phyloP scores from a whole-genome alignment of 1,140 invertebrate genomes.

The Cryptotermes secundus region DNA sequence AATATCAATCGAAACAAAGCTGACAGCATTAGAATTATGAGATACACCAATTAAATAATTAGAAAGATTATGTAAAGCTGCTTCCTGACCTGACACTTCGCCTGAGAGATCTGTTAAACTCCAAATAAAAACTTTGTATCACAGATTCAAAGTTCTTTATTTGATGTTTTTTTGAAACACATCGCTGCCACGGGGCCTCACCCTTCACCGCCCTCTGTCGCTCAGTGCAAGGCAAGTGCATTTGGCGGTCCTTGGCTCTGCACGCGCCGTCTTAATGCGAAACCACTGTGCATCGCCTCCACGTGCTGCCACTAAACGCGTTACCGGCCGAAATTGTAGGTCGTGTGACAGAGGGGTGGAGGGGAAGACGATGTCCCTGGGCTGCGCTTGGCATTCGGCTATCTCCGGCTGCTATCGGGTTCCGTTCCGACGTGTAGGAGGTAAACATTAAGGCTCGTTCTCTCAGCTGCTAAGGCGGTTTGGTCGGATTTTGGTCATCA shows the following conservation, averaged over 20 bases:
- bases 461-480: constrained; percentile 27
- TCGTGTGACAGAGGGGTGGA: background rate
- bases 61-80: no score
- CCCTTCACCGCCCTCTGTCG: background rate
- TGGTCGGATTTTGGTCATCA: constrained; percentile 21
- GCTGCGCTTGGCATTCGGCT: constrained; percentile 5
- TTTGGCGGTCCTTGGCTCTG: constrained; percentile 21
- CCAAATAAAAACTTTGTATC: no score
- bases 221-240: background rate
- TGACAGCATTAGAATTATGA: no score
- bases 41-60: no score
- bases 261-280: background rate
- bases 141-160: no score
- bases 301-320: constrained; percentile 18
- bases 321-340: constrained; percentile 25
- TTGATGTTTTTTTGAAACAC: no score
- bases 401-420: constrained; percentile 16
- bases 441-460: constrained; percentile 24
- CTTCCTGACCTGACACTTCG: no score
- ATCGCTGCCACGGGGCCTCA: background rate
- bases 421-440: constrained; percentile 15
- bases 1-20: no score
- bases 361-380: constrained; percentile 20
- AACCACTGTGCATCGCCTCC: background rate
- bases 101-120: no score